Base-by-base conservation (phyloP, 2,113 vertebrate genomes). In the Petrocephalus microphthalmus region DNA sequence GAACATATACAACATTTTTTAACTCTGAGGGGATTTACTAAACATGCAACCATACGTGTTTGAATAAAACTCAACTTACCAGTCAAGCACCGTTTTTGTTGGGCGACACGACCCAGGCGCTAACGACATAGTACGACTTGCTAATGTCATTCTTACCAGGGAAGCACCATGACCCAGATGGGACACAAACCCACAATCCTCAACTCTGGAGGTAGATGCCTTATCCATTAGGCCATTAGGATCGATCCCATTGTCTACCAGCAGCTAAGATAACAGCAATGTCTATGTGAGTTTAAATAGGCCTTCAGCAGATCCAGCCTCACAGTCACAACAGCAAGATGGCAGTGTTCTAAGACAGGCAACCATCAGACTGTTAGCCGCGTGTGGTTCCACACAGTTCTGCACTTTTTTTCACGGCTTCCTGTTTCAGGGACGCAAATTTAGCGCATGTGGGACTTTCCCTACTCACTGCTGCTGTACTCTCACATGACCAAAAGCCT, bases 371-470 rank as follows among this genome's bases (percentile, higher is more conserved):
- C 53, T 7, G 53, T 42, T 37, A 54, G 84, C 13, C 29, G n/a
- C n/a, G 22, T 51, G 82, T n/a, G n/a, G 82, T 52, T 84, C 45
- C 45, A 78, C 67, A 49, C 3, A 1, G 78, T 78, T 89, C 91
- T 54, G 53, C 37, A 89, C 84, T 88, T 90, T 89, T 84, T 88
- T 85, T 87, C 88, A 86, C 86, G n/a, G n/a, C 53, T 5, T 94
- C 92, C 91, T 91, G 90, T 89, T 37, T 85, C 57, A 82, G 45
- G 20, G 84, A 89, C 42, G 81, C 19, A 17, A 29, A 37, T 53
- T 4, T 67, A 60, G 52, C 7, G 5, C 19, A 29, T 86, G 67
- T 49, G 91, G 57, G 90, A 88, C 87, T 89, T 64, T 89, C 89
- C 91, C 37, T 1, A 19, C 51, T 17, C 83, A 47, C 57, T 74